phyloP scores from a whole-genome alignment of 1,140 invertebrate species.

The Drosophila virilis region DNA sequence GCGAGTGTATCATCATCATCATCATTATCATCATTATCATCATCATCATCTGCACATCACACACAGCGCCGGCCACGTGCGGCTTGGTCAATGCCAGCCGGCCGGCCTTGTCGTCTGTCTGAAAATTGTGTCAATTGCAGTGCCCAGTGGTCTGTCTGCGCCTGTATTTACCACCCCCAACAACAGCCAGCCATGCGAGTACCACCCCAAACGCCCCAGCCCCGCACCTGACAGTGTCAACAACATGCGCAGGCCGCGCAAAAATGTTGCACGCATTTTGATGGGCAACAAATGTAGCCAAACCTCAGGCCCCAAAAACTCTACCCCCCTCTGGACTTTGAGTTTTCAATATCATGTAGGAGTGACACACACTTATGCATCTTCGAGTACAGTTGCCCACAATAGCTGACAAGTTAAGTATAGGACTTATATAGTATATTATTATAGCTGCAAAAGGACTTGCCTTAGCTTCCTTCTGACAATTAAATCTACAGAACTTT shows the following conservation, averaged over 20 bases:
- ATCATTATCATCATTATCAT: slow-evolving; percentile 25
- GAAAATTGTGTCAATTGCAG: slow-evolving; percentile 83
- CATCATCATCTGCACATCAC: slow-evolving; percentile 27
- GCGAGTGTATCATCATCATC: slow-evolving; percentile 44
- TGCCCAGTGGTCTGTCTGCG: slow-evolving; percentile 39
- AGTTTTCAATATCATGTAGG: slow-evolving; percentile 53
- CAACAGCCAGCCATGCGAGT: background rate
- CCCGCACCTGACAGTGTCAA: slow-evolving; percentile 50
- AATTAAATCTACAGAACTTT: too few species aligned
- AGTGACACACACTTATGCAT: background rate
- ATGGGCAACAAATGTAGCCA: slow-evolving; percentile 1
- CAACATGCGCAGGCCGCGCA: slow-evolving; percentile 71
- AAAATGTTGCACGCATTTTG: slow-evolving; percentile 46
- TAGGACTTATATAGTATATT: too few species aligned
- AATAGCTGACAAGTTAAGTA: background rate
- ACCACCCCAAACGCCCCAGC: background rate
- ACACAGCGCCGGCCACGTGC: slow-evolving; percentile 51
- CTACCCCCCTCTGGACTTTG: slow-evolving; percentile 8
- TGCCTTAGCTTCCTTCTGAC: too few species aligned
- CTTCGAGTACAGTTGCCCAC: slow-evolving; percentile 2
- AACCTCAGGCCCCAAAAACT: background rate
- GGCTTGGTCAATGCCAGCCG: slow-evolving; percentile 52
- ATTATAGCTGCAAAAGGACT: too few species aligned
- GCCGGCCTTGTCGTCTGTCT: slow-evolving; percentile 46
- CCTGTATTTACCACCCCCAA: slow-evolving; percentile 2